Conservation (phyloP, 2,113 vertebrate species). For the Oncorhynchus keta region DNA sequence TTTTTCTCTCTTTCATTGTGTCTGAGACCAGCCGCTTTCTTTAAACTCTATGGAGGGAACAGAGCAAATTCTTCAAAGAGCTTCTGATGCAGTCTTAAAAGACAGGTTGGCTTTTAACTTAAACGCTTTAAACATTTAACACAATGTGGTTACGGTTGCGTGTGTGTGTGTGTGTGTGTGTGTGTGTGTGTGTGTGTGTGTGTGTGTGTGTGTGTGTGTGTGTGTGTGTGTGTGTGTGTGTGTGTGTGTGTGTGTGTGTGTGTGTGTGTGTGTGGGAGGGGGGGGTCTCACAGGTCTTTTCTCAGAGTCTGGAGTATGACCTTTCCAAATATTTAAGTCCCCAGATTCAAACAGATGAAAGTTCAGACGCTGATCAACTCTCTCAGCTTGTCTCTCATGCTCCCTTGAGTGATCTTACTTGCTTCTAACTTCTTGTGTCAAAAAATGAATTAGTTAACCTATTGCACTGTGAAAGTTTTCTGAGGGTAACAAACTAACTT, state of each 20-base stretch:
- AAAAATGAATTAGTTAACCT: constrained; percentile 40
- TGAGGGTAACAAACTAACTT: constrained; percentile 11
- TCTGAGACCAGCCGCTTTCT: constrained; percentile 20
- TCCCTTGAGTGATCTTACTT: constrained; percentile 16
- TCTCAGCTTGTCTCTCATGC: constrained; percentile 5
- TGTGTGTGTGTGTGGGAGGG: constrained; percentile 8
- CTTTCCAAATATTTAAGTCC: constrained; percentile 40
- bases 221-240: constrained; percentile 31
- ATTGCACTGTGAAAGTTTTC: constrained; percentile 22
- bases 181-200: constrained; percentile 5
- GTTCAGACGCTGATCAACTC: constrained; percentile 50
- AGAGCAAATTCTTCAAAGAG: constrained; percentile 30
- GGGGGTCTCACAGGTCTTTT: constrained; percentile 28
- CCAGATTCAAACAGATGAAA: constrained; percentile 37
- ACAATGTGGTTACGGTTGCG: constrained; percentile 8
- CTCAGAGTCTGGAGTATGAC: constrained; percentile 48
- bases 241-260: constrained; percentile 28
- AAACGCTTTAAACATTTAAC: constrained; percentile 13
- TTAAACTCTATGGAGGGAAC: constrained; percentile 27
- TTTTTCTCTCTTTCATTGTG: constrained; percentile 12
- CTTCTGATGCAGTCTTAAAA: constrained; percentile 42
- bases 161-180: constrained; percentile 35
- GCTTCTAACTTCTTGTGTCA: not conserved
- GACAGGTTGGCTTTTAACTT: constrained; percentile 31
- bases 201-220: constrained; percentile 31